Evolutionary conservation across 2,888 invertebrate genomes (phyloP).

Genomic region (Dendrolimus pini): DNA sequence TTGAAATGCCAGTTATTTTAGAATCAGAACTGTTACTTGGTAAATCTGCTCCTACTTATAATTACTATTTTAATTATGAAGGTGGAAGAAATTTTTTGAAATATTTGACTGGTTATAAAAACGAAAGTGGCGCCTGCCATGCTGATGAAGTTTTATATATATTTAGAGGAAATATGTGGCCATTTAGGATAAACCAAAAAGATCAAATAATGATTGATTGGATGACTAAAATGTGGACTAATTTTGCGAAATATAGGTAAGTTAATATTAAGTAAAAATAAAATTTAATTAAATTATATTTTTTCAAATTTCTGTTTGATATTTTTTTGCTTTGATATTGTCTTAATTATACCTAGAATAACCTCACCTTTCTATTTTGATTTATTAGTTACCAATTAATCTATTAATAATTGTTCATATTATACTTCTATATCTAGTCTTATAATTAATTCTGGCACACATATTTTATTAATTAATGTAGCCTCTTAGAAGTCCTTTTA

Average conservation of each 20-base stretch:
- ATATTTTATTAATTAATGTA: too few relatives aligned
- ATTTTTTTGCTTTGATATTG: too few relatives aligned
- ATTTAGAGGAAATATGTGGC: slow-evolving; percentile 43
- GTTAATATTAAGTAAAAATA: too few relatives aligned
- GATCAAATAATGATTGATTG: slow-evolving; percentile 43
- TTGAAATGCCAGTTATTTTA: slow-evolving; percentile 50
- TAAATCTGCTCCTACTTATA: slow-evolving; percentile 37
- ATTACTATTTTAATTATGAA: slow-evolving; percentile 53
- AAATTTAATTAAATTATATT: background rate
- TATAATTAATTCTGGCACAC: background rate
- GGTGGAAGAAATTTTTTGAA: slow-evolving; percentile 55
- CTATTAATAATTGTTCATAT: background rate
- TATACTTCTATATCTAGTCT: background rate
- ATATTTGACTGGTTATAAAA: slow-evolving; percentile 27
- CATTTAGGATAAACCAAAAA: slow-evolving; percentile 32
- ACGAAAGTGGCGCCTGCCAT: slow-evolving; percentile 48
- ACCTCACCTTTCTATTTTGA: background rate
- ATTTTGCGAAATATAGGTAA: slow-evolving; percentile 64
- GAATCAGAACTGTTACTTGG: slow-evolving; percentile 37
- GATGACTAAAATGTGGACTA: slow-evolving; percentile 57
- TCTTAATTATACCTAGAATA: too few relatives aligned
- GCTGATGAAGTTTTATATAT: slow-evolving; percentile 61
- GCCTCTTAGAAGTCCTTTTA: too few relatives aligned
- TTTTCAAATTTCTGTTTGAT: background rate
- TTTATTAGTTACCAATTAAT: slow-evolving; percentile 1